Conservation (phyloP, 2,888 invertebrate genomes). For the Plebejus anna region DNA sequence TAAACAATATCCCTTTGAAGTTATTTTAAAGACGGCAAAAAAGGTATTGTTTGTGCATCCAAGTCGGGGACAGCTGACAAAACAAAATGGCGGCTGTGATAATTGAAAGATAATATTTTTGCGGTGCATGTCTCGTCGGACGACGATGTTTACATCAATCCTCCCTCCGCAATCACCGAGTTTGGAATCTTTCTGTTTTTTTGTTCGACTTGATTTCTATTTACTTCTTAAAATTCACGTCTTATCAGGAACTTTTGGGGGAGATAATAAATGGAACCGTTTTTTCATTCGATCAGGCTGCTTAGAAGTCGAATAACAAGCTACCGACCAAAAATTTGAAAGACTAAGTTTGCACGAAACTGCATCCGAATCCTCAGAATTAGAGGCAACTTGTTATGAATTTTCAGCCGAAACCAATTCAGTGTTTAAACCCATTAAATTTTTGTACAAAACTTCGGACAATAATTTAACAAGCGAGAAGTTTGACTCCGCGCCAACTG, state of each 20-base stretch:
- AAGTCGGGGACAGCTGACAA: slow-evolving; percentile 33
- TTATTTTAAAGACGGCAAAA: not conserved
- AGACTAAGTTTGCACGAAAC: not conserved
- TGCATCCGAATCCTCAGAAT: not conserved
- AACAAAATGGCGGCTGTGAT: slow-evolving; percentile 38
- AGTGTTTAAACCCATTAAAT: slow-evolving; percentile 1
- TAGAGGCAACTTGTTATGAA: slow-evolving; percentile 2
- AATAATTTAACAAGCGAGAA: slow-evolving; percentile 23
- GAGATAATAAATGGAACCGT: not conserved
- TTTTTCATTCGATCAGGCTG: not conserved
- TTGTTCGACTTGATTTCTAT: not conserved
- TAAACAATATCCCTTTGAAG: slow-evolving; percentile 21
- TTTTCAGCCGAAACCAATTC: slow-evolving; percentile 1
- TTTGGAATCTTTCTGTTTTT: not conserved
- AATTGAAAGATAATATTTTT: slow-evolving; percentile 41
- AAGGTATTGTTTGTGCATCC: slow-evolving; percentile 17
- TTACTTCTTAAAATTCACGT: slow-evolving; percentile 5
- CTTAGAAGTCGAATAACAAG: not conserved
- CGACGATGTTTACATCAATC: slow-evolving; percentile 6
- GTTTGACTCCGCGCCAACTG: slow-evolving; percentile 21
- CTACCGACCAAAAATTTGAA: not conserved
- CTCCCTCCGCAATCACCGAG: not conserved
- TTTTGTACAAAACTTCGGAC: slow-evolving; percentile 16
- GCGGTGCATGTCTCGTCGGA: slow-evolving; percentile 34
- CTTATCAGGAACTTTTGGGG: not conserved